phyloP scores from a whole-genome alignment of 2,113 vertebrate genomes.

The Neolamprologus sp. region DNA sequence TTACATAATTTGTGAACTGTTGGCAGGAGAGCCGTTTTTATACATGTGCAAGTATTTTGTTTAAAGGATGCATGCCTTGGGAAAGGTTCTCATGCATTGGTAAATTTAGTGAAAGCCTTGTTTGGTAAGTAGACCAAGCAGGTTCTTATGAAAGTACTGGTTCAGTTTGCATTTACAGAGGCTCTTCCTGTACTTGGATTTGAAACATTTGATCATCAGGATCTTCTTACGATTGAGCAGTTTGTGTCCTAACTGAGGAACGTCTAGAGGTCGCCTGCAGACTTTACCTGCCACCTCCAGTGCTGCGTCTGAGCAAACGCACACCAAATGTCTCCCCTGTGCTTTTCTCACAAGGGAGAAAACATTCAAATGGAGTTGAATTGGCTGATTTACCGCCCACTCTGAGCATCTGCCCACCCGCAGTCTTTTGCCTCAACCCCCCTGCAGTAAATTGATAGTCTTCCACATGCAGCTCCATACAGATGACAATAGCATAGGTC shows the following conservation, averaged over 20 bases:
- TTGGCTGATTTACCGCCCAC: slow-evolving; percentile 10
- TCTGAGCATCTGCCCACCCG: slow-evolving; percentile 48
- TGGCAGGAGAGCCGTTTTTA: slow-evolving; percentile 13
- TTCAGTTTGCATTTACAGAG: background rate
- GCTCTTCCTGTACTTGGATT: background rate
- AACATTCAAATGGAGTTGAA: background rate
- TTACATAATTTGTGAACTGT: slow-evolving; percentile 28
- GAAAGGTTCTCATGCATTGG: background rate
- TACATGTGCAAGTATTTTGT: background rate
- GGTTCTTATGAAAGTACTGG: background rate
- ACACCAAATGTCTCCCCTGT: background rate
- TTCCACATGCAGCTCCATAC: slow-evolving; percentile 20
- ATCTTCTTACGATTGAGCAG: background rate
- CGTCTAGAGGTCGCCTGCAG: background rate
- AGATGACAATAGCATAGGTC: slow-evolving; percentile 61
- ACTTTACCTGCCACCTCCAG: background rate
- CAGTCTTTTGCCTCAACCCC: background rate
- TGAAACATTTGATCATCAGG: background rate
- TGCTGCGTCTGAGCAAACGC: background rate
- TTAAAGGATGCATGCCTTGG: background rate
- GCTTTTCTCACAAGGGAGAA: background rate
- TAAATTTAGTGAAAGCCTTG: background rate
- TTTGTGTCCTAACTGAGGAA: background rate
- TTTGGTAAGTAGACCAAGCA: background rate
- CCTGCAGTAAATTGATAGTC: slow-evolving; percentile 53